phyloP scores from a whole-genome alignment of 2,888 invertebrate species.

The Mantis religiosa region DNA sequence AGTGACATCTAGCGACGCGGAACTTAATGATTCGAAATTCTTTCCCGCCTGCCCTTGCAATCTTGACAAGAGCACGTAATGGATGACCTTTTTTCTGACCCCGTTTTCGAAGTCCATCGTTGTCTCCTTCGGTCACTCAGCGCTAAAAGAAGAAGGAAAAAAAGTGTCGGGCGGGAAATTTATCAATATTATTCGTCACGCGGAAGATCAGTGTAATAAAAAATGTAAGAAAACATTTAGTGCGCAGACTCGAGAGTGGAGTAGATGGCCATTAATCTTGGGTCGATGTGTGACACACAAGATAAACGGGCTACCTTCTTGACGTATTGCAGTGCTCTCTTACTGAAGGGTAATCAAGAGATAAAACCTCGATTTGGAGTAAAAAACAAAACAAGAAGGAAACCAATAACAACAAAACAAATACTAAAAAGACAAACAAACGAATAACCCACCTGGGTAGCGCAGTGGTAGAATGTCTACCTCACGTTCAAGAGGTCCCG shows the following conservation, averaged over 20 bases:
- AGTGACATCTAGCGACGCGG: not conserved
- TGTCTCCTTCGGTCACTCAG: not conserved
- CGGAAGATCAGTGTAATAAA: not conserved
- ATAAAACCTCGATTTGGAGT: not conserved
- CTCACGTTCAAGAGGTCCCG: no score
- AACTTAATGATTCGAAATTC: not conserved
- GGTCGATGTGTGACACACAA: not conserved
- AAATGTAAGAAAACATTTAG: not conserved
- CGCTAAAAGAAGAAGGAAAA: no score
- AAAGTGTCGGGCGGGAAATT: not conserved
- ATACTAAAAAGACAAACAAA: no score
- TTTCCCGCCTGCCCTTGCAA: not conserved
- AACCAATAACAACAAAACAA: no score
- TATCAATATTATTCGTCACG: not conserved
- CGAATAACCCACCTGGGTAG: no score
- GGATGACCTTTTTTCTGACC: not conserved
- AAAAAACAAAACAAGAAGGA: no score
- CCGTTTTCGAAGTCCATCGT: not conserved
- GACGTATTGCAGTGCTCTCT: not conserved
- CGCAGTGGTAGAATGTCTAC: no score
- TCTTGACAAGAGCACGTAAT: not conserved
- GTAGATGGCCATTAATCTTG: not conserved
- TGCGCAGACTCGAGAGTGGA: not conserved
- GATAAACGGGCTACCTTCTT: not conserved
- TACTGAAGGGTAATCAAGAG: not conserved